Conservation (phyloP, 2,888 invertebrate species). For the Galeopsomyia nigrocyanea region DNA sequence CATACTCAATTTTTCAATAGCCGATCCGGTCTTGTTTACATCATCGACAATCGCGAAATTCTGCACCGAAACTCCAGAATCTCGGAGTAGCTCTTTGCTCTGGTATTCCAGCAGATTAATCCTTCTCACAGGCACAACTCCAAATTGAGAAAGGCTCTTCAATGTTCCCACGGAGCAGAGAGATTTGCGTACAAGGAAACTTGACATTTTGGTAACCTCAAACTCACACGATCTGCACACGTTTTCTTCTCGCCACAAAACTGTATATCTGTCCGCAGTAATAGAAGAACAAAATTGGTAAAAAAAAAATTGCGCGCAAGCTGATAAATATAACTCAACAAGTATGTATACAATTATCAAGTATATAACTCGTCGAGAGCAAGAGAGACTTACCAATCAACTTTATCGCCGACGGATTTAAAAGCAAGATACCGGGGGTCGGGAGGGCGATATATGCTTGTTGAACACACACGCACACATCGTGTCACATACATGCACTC, state of each 20-base stretch:
- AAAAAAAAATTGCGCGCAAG: not conserved
- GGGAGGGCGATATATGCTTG: constrained; percentile 15
- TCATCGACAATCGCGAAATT: constrained; percentile 88
- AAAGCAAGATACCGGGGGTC: constrained; percentile 34
- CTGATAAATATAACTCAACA: constrained; percentile 3
- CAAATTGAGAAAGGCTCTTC: constrained; percentile 53
- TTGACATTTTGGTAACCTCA: constrained; percentile 60
- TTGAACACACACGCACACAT: not conserved
- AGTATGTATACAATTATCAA: not conserved
- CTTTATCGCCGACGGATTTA: constrained; percentile 34
- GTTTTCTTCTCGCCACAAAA: not conserved
- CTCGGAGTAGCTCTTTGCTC: constrained; percentile 91
- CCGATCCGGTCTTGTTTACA: constrained; percentile 72
- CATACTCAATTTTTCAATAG: constrained; percentile 79
- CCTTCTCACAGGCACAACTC: constrained; percentile 69
- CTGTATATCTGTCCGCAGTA: constrained; percentile 4
- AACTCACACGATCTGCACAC: not conserved
- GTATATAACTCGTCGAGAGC: not conserved
- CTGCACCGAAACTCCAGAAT: constrained; percentile 89
- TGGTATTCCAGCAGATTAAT: constrained; percentile 97
- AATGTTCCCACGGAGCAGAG: constrained; percentile 51
- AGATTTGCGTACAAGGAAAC: constrained; percentile 54
- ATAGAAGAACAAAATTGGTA: not conserved
- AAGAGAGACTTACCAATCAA: constrained; percentile 19
- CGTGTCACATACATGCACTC: not conserved